These are phyloP conservation scores for Oryzias javanicus DNA, from an alignment of 2,113 vertebrate species.

Conservation along the genomic window DNA sequence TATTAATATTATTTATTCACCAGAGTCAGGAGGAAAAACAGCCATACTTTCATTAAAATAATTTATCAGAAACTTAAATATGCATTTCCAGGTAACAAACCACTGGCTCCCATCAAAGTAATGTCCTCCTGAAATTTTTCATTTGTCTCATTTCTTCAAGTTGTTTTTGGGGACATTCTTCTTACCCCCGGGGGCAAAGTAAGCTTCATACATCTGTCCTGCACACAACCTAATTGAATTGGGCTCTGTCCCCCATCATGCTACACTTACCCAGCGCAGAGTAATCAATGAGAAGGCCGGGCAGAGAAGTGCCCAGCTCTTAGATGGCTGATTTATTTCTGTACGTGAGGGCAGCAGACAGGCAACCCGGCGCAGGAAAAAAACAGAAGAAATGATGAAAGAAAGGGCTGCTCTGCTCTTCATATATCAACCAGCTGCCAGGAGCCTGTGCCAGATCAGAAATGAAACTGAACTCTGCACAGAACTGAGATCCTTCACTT, in stretches of 20 bases:
- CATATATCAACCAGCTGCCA: slow-evolving; percentile 23
- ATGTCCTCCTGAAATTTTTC: slow-evolving; percentile 20
- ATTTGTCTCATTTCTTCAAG: slow-evolving; percentile 6
- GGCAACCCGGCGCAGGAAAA: slow-evolving; percentile 4
- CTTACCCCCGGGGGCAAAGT: slow-evolving; percentile 18
- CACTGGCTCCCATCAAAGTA: slow-evolving; percentile 53
- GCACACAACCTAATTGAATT: slow-evolving; percentile 65
- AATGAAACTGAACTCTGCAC: slow-evolving; percentile 1
- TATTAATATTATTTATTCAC: too few relatives aligned
- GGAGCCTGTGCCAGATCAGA: slow-evolving; percentile 10
- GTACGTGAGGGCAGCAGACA: slow-evolving; percentile 21
- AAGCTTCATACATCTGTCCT: slow-evolving; percentile 48
- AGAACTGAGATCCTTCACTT: slow-evolving; percentile 15
- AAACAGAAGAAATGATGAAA: slow-evolving; percentile 49
- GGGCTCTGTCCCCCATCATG: slow-evolving; percentile 55
- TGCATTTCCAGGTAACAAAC: slow-evolving; percentile 11
- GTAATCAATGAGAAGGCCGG: slow-evolving; percentile 61
- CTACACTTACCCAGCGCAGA: slow-evolving; percentile 49
- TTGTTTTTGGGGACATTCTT: slow-evolving; percentile 12
- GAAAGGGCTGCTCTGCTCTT: slow-evolving; percentile 23
- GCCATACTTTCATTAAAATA: too few relatives aligned
- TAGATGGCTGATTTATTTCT: slow-evolving; percentile 63
- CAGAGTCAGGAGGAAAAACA: too few relatives aligned
- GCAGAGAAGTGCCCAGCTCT: slow-evolving; percentile 47
- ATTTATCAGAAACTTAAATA: not conserved